Evolutionary conservation across 2,113 vertebrate genomes (phyloP).

Genomic region (Egretta garzetta): DNA sequence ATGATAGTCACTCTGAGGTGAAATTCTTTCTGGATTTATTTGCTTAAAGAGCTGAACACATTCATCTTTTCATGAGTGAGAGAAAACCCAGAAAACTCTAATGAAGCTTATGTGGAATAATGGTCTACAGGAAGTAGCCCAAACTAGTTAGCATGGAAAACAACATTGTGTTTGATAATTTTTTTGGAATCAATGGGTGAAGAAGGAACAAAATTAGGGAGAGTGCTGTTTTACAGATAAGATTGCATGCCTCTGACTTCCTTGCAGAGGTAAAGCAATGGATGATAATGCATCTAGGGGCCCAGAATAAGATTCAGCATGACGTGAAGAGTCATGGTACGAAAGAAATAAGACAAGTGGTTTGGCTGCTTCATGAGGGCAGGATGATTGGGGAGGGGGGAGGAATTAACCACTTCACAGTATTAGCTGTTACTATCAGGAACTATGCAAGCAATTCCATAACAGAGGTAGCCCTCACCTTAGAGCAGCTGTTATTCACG

Average conservation of each 20-base stretch:
- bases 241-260: background rate
- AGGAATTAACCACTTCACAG: background rate
- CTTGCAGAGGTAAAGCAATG: background rate
- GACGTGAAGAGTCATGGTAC: background rate
- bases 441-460: background rate
- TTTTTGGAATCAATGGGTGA: background rate
- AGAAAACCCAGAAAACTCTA: background rate
- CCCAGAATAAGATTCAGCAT: background rate
- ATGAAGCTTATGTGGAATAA: background rate
- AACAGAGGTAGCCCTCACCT: background rate
- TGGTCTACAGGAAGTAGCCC: background rate
- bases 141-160: background rate
- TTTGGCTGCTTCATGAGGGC: background rate
- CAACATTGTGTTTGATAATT: background rate
- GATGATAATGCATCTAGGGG: background rate
- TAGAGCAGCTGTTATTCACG: background rate
- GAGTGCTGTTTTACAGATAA: background rate
- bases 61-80: background rate
- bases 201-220: background rate
- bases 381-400: background rate
- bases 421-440: background rate
- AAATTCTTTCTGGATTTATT: background rate
- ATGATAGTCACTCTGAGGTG: rapidly evolving
- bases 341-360: background rate
- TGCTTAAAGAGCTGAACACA: background rate